These are phyloP conservation scores for Glomeris maerens DNA, from an alignment of 1,140 invertebrate genomes.

Conservation along the genomic window DNA sequence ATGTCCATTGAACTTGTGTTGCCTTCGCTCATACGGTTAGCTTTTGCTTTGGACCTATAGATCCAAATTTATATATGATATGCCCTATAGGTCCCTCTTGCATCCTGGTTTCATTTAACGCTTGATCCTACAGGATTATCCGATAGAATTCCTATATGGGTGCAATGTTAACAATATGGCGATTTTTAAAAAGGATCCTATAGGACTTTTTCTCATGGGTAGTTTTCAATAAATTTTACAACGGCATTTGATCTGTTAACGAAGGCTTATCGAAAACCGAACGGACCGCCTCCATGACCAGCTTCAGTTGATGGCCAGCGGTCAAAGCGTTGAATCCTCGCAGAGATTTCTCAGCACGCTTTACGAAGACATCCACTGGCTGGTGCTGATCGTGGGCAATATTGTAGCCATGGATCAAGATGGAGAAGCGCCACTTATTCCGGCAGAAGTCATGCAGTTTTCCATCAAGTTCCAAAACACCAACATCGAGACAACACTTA, in stretches of 20 bases:
- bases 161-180: too few species aligned
- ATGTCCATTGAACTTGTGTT: slow-evolving; percentile 39
- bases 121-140: too few species aligned
- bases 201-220: too few species aligned
- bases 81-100: too few species aligned
- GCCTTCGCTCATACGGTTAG: slow-evolving; percentile 33
- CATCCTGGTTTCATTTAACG: too few species aligned
- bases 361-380: slow-evolving; percentile 81
- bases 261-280: slow-evolving; percentile 47
- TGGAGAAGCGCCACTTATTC: slow-evolving; percentile 60
- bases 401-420: slow-evolving; percentile 52
- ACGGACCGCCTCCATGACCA: slow-evolving; percentile 45
- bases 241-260: too few species aligned
- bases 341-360: slow-evolving; percentile 43
- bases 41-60: too few species aligned
- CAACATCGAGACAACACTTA: slow-evolving; percentile 42
- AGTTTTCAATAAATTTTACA: too few species aligned
- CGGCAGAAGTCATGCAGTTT: slow-evolving; percentile 54
- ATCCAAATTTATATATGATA: too few species aligned
- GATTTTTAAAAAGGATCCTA: too few species aligned
- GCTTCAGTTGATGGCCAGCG: slow-evolving; percentile 42
- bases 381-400: slow-evolving; percentile 48
- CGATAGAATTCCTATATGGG: too few species aligned
- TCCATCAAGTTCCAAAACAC: slow-evolving; percentile 41
- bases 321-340: too few species aligned